Base-by-base conservation (phyloP, 2,888 invertebrate genomes). In the Sarcophaga variegata region DNA sequence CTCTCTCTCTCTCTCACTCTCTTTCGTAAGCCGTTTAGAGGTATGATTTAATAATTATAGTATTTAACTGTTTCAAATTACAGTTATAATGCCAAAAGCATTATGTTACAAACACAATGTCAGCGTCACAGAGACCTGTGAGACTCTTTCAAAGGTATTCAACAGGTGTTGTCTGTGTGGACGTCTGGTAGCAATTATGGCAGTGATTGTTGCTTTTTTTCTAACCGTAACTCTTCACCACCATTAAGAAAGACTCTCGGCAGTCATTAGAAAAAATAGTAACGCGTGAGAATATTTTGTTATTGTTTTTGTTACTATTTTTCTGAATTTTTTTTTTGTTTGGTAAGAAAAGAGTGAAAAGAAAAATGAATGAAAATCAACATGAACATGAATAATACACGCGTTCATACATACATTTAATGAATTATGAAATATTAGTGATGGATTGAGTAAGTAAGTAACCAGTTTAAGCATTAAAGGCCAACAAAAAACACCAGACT, bases 271-370 rank as follows among this genome's bases (percentile, higher is more conserved):
- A 64, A 14, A 69, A 66, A 67, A 37, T 37, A 37, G 37, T 37
- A 66, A 81, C 47, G 80, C 80, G 80, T 81, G 80, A 81, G 80
- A 81, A 81, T 66, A 80, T 80, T 72, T 71, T 25, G 54, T 72
- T 12, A 20, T 22, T 14, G 22, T 49, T 25, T 64, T 20, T 20
- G 47, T 62, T 47, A 17, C n/a, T 37, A 17, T 67, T 77, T 20
- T 67, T 54, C 14, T 54, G 17, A 54, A 49, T 22, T 22, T 14
- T 14, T 54, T 54, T 54, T 49, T 54, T 14, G 8, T 14, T 14
- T 14, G 14, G 4, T 54, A 54, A 49, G 17, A 54, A 54, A 54
- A 54, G 10, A 54, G 3, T 17, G 10, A 54, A 54, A 17, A 17
- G 12, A 54, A 54, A 17, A 12, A 54, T 54, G 14, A 54, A 54